Evolutionary conservation across 2,797 vertebrate genomes (phyloP), one percentile per base, ranked within the genome.

Genomic region (Gobionotothen gibberifrons): DNA sequence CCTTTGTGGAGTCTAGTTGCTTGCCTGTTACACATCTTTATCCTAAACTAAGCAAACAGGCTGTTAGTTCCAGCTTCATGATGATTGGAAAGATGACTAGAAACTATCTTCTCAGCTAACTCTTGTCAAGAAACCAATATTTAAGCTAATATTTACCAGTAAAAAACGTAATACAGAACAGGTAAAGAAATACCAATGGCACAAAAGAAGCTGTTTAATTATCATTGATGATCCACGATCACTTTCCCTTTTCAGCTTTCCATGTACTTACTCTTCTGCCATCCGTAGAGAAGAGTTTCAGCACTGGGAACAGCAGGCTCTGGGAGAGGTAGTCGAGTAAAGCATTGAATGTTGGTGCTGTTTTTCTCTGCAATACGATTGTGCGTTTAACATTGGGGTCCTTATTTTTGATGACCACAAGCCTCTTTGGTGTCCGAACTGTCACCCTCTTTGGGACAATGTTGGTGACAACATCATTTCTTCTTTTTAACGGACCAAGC

Each of bases 241-340:
- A 61, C 57, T 80, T 13, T 47, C 14, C 2, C n/a, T 17, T 75
- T 74, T 67, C 4, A 57, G 1, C 70, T 51, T 59, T 17, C 1
- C n/a, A 22, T 66, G 21, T 54, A 92, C 96, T 96, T 87, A 99
- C 98, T 93, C 95, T 95, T 92, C 95, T 96, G 67, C 98, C 97
- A 46, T 98, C 96, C 0, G 91, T 92, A 14, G 95, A 93, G 62
- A 96, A 99, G 1, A 99, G 92, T 85, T 97, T 99, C 52, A 91
- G 76, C 6, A 99, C 97, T 9, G 95, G 95, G 81, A 95, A 96
- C 83, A 95, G 95, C 93, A 99, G 92, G 67, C 95, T 85, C 72
- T 96, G 95, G 0, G 96, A 96, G 57, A 99, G 93, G 79, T 96
- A 95, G 89, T 96, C 95, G 90, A 99, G 89, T 70, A 99, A 93